Conservation (phyloP, 1,140 invertebrate species). For the Cryptotermes secundus region DNA sequence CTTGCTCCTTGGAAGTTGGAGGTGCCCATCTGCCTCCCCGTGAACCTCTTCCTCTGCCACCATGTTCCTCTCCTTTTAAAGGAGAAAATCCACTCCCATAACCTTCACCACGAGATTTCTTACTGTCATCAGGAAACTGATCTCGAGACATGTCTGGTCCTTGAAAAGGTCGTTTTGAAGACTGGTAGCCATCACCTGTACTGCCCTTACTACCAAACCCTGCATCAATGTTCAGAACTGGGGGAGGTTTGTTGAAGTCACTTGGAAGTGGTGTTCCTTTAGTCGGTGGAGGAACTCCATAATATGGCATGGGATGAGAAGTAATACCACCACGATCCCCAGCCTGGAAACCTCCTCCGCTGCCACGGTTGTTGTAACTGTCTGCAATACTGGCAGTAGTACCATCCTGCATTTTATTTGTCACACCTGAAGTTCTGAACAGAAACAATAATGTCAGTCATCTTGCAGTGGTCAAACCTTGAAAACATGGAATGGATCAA, state of each 20-base stretch:
- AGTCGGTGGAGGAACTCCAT: not conserved
- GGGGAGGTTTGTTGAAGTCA: conserved; percentile 36
- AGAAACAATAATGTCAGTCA: not conserved
- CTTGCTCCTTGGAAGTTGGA: not conserved
- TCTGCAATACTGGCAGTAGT: not conserved
- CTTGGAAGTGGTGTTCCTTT: not conserved
- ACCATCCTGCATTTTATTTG: not conserved
- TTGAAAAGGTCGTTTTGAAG: conserved; percentile 12
- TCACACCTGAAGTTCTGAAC: not conserved
- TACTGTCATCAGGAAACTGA: not conserved
- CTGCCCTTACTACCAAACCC: conserved; percentile 49
- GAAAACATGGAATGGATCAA: too few relatives aligned
- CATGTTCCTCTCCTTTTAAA: not conserved
- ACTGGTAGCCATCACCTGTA: conserved; percentile 36
- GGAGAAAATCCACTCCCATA: not conserved
- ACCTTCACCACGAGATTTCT: not conserved
- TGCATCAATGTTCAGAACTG: conserved; percentile 38
- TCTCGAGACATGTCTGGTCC: not conserved
- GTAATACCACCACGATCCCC: not conserved
- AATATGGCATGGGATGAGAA: not conserved
- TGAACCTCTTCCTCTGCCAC: not conserved
- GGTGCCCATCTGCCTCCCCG: not conserved
- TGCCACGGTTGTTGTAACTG: not conserved
- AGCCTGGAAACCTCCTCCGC: not conserved
- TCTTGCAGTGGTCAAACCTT: too few relatives aligned